These are phyloP conservation scores for Eupsittula cactorum DNA, from an alignment of 2,113 vertebrate genomes.

Conservation along the genomic window DNA sequence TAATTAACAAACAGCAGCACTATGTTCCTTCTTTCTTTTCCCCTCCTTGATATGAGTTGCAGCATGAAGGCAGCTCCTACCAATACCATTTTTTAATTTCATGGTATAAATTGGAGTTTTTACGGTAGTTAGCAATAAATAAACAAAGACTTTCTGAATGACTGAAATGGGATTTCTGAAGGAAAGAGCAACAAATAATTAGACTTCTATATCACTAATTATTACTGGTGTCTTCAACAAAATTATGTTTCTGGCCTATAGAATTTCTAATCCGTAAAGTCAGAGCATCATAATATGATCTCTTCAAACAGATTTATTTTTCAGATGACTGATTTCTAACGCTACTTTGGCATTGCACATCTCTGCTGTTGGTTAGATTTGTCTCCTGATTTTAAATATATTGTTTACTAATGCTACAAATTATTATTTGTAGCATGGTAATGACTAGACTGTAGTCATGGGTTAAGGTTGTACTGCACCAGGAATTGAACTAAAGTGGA, in stretches of 20 bases:
- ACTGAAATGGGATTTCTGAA: constrained; percentile 72
- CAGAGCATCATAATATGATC: constrained; percentile 23
- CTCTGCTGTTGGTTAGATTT: not conserved
- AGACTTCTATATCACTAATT: constrained; percentile 67
- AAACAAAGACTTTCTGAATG: constrained; percentile 66
- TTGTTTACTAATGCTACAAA: not conserved
- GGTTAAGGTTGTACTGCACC: not conserved
- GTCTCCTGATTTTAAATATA: not conserved
- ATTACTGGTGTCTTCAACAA: constrained; percentile 58
- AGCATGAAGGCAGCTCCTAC: constrained; percentile 64
- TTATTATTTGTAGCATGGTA: not conserved
- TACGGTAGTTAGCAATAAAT: constrained; percentile 73
- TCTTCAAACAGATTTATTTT: constrained; percentile 53
- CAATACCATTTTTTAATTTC: constrained; percentile 72
- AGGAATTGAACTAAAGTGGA: not conserved
- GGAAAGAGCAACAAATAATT: constrained; percentile 69
- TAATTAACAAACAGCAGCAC: constrained; percentile 70
- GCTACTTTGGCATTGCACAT: not conserved
- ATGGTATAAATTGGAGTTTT: constrained; percentile 72
- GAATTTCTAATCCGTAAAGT: constrained; percentile 61
- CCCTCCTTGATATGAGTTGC: constrained; percentile 60
- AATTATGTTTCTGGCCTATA: constrained; percentile 57
- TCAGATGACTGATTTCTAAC: constrained; percentile 28
- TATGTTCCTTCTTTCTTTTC: constrained; percentile 58
- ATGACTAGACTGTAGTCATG: not conserved